Evolutionary conservation across 2,113 vertebrate species (phyloP).

Genomic region (Psephotus haematonotus): DNA sequence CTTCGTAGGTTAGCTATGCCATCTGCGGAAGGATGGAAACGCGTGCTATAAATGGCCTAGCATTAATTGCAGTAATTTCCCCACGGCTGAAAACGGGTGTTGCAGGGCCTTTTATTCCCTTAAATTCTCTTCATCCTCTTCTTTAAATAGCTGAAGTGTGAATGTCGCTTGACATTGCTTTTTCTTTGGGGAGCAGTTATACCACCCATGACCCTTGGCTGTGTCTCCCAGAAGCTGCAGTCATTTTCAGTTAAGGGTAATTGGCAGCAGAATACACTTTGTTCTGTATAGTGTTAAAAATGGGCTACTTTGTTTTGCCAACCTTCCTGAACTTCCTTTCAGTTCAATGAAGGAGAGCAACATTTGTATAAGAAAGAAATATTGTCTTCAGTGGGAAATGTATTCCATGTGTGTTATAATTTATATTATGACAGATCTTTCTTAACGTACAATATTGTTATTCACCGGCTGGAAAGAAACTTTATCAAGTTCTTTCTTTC

Average conservation of each 20-base stretch:
- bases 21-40: not conserved
- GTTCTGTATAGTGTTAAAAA: conserved; percentile 76
- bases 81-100: not conserved
- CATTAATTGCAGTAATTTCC: conserved; percentile 29
- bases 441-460: conserved; percentile 75
- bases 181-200: conserved; percentile 28
- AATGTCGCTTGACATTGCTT: conserved; percentile 32
- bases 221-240: conserved; percentile 64
- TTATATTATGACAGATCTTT: conserved; percentile 78
- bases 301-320: conserved; percentile 78
- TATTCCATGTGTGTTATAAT: conserved; percentile 84
- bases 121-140: not conserved
- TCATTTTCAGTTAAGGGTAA: conserved; percentile 69
- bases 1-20: not conserved
- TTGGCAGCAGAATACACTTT: conserved; percentile 72
- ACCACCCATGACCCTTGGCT: conserved; percentile 50
- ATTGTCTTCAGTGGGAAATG: conserved; percentile 81
- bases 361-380: conserved; percentile 85
- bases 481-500: conserved; percentile 60
- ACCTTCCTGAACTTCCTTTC: conserved; percentile 79
- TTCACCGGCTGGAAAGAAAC: conserved; percentile 62
- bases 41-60: not conserved
- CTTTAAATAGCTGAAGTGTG: not conserved
- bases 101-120: not conserved
- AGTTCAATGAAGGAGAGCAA: conserved; percentile 73